These are phyloP conservation scores for human DNA, from an alignment of 2,113 vertebrate genomes.

Conservation along the genomic window DNA sequence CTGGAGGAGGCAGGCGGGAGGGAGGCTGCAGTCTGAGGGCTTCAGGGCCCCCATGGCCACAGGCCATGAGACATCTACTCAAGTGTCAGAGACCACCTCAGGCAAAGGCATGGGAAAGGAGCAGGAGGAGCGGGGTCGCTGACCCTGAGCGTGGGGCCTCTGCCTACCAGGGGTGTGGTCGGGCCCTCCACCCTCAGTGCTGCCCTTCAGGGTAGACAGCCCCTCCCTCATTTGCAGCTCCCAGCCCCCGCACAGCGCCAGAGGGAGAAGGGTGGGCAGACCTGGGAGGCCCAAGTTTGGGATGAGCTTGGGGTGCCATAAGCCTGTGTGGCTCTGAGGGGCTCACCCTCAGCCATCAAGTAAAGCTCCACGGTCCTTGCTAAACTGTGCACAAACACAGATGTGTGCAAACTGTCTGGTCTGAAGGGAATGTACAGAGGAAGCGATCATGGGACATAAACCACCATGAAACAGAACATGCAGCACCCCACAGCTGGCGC, in stretches of 20 bases:
- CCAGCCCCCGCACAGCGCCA: not conserved
- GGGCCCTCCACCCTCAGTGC: not conserved
- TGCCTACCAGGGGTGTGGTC: not conserved
- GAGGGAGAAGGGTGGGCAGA: not conserved
- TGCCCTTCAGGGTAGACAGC: not conserved
- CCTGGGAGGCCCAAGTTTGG: not conserved
- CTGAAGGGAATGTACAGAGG: not conserved
- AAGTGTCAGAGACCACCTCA: not conserved
- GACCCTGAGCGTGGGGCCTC: not conserved
- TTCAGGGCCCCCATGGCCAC: not conserved
- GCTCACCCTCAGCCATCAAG: not conserved
- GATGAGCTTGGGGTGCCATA: too few species aligned
- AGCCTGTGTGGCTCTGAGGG: not conserved
- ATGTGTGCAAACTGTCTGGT: not conserved
- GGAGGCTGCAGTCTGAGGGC: not conserved
- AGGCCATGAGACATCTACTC: not conserved
- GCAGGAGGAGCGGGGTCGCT: not conserved
- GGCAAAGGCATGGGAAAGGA: not conserved
- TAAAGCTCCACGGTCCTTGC: not conserved
- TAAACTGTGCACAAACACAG: not conserved
- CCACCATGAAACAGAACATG: not conserved
- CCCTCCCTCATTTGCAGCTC: not conserved
- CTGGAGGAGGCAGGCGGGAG: not conserved
- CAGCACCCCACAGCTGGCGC: not conserved
- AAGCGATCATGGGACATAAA: not conserved